Evolutionary conservation across 2,888 invertebrate species (phyloP).

Genomic region (Odiellus spinosus): DNA sequence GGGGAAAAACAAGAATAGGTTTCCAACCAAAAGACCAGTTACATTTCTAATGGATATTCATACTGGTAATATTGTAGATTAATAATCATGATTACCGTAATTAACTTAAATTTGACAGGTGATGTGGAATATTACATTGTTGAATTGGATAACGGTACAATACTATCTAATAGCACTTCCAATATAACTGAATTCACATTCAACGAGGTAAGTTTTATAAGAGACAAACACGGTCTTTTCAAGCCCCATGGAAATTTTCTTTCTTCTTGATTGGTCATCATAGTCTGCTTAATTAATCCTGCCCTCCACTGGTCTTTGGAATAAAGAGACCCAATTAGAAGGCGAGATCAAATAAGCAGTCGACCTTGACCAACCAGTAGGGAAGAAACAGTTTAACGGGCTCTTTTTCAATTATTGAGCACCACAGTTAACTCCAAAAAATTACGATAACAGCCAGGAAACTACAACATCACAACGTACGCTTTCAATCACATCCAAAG

Average conservation of each 20-base stretch:
- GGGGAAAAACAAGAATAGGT: conserved; percentile 13
- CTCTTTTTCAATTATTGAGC: too few relatives aligned
- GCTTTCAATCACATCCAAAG: conserved; percentile 21
- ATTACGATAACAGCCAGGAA: conserved; percentile 15
- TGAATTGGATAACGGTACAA: conserved; percentile 17
- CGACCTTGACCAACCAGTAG: too few relatives aligned
- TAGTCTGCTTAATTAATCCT: too few relatives aligned
- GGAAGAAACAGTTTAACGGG: too few relatives aligned
- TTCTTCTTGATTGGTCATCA: too few relatives aligned
- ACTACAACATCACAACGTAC: conserved; percentile 19
- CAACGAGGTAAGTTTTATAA: conserved; percentile 12
- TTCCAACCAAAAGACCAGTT: conserved; percentile 15
- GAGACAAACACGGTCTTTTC: too few relatives aligned
- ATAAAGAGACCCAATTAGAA: too few relatives aligned
- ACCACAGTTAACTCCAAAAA: too few relatives aligned
- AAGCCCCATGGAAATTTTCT: too few relatives aligned
- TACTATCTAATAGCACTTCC: conserved; percentile 10
- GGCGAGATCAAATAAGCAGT: too few relatives aligned
- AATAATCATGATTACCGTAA: too few relatives aligned
- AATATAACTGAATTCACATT: conserved; percentile 6
- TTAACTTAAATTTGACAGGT: conserved; percentile 6
- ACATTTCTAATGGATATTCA: conserved; percentile 16
- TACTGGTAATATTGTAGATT: conserved; percentile 7
- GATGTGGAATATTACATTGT: conserved; percentile 19
- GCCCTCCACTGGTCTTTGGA: too few relatives aligned